Evolutionary conservation across 2,888 invertebrate genomes (phyloP), one percentile per base, ranked within the genome.

Genomic region (Drosophila barbarae): DNA sequence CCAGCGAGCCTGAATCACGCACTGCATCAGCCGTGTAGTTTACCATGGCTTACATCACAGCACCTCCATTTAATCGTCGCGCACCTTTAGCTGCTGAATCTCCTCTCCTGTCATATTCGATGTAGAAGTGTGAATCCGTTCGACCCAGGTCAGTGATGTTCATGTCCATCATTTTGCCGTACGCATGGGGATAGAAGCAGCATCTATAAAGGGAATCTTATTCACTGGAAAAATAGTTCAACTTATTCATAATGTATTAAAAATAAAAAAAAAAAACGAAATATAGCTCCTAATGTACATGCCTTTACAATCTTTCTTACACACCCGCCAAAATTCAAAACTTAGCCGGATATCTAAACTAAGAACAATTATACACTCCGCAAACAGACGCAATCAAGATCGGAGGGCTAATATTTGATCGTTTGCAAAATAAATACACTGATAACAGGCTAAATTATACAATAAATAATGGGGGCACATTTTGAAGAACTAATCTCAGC

Each of bases 61-160:
- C n/a, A n/a, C 99, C 13, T 94, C 92, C 77, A 98, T 89, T 89
- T 99, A 99, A 87, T 99, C 99, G 86, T 99, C 98, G 53, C 99
- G 92, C 0, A 98, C 93, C 91, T 98, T 98, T 0, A 99, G 91
- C 86, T 99, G 98, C 69, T 96, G 93, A 90, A 99, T 99, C 89
- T 99, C 99, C 46, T 93, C 88, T 97, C 95, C 78, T 99, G 77
- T 97, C 96, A 87, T 96, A 95, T 71, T 98, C 98, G 67, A 99
- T 96, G 90, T 99, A 99, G 90, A 95, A 99, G 89, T 98, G 97
- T 87, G 98, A 98, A 0, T 99, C 98, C 13, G 97, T 99, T 57
- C 99, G 92, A 0, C 99, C 99, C 72, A 98, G 91, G 90, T 99
- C 93, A 2, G 95, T 95, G 3, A 93, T 90, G 76, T 92, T 92